A percentile compares a stretch with the other conserved stretches of the same genome.
phyloP scores from a whole-genome alignment of 2,888 invertebrate genomes.

The Meiosimyza platycephala region DNA sequence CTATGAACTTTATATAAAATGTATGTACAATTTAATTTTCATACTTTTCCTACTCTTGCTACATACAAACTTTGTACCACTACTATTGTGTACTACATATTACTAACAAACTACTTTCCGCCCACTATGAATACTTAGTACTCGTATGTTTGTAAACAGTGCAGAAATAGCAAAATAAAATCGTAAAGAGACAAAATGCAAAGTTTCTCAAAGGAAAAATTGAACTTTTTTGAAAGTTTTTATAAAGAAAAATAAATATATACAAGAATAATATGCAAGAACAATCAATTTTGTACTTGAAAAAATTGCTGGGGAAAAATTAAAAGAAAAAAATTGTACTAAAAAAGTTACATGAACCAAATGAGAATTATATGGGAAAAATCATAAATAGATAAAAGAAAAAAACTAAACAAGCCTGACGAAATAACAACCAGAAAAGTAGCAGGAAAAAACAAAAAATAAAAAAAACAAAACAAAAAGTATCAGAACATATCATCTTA shows the following conservation, averaged over 20 bases:
- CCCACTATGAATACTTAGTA: slow-evolving; percentile 44
- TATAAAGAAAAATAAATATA: slow-evolving; percentile 15
- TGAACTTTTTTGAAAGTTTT: background rate
- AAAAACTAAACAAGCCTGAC: slow-evolving; percentile 26
- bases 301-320: slow-evolving; percentile 20
- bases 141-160: background rate
- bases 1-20: slow-evolving; percentile 5
- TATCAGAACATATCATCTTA: slow-evolving; percentile 40
- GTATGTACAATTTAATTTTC: slow-evolving; percentile 5
- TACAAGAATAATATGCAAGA: slow-evolving; percentile 44
- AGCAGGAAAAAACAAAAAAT: slow-evolving; percentile 21
- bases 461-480: slow-evolving; percentile 31
- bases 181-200: background rate
- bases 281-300: slow-evolving; percentile 50
- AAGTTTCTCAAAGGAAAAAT: background rate
- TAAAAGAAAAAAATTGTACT: too few species aligned
- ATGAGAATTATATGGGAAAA: slow-evolving; percentile 21
- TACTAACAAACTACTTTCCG: slow-evolving; percentile 45
- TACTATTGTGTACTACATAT: slow-evolving; percentile 13
- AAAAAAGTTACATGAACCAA: too few species aligned
- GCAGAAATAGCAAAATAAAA: too few species aligned
- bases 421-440: background rate
- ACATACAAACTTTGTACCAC: background rate
- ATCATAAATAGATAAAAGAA: slow-evolving; percentile 9
- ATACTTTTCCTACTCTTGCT: slow-evolving; percentile 1